Percentiles rank a stretch among this genome's conserved stretches.
These are phyloP conservation scores for fruit fly (Drosophila melanogaster) DNA, from an alignment of 1,140 invertebrate species.

Conservation along the genomic window Release_6_plus_ISO1_MT NC_004354.4:1326001-1326500, in stretches of 20 bases:
- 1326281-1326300: constrained; percentile 51
- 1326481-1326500: constrained; percentile 41
- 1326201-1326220: constrained; percentile 61
- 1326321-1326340: constrained; percentile 26
- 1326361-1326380: constrained; percentile 43
- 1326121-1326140: constrained; percentile 50
- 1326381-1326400: constrained; percentile 36
- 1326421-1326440: constrained; percentile 56
- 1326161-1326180: constrained; percentile 57
- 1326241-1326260: constrained; percentile 49
- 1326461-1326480: constrained; percentile 52
- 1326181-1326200: constrained; percentile 72
- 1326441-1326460: constrained; percentile 22
- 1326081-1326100: constrained; percentile 73
- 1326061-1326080: constrained; percentile 72
- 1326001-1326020: constrained; percentile 53
- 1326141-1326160: constrained; percentile 41
- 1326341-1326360: constrained; percentile 64
- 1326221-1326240: constrained; percentile 46
- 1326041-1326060: constrained; percentile 57
- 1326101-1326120: constrained; percentile 61
- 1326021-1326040: constrained; percentile 48
- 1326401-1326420: constrained; percentile 65
- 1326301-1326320: constrained; percentile 67
- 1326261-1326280: constrained; percentile 62